These are phyloP conservation scores for Papilio glaucus DNA, from an alignment of 1,140 invertebrate species.

Conservation along the genomic window DNA sequence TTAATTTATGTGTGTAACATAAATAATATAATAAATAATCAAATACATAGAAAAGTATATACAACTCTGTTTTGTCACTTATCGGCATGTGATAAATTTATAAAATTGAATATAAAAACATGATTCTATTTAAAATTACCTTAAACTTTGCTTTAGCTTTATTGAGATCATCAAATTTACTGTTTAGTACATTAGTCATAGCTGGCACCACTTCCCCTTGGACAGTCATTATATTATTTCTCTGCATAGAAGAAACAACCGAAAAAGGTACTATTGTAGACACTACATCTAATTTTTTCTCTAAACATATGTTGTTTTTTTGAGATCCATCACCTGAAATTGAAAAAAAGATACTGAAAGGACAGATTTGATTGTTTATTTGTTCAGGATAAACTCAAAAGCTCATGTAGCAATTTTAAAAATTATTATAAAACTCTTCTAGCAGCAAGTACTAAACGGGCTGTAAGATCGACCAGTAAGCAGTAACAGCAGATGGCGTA, in stretches of 20 bases:
- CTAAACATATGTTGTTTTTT: constrained; percentile 41
- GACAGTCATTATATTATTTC: constrained; percentile 36
- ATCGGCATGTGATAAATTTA: not conserved
- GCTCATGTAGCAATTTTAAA: too few species aligned
- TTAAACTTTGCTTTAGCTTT: constrained; percentile 57
- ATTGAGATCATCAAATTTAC: constrained; percentile 48
- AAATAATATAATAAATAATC: not conserved
- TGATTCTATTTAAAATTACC: constrained; percentile 43
- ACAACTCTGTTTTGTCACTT: too few species aligned
- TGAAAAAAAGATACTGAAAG: too few species aligned
- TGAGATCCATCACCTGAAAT: constrained; percentile 51
- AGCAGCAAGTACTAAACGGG: too few species aligned
- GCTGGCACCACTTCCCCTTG: constrained; percentile 35
- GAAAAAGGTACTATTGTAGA: constrained; percentile 49
- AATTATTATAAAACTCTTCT: too few species aligned
- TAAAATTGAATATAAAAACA: not conserved
- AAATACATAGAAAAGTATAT: too few species aligned
- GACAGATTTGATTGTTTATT: too few species aligned
- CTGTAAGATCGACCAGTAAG: too few species aligned
- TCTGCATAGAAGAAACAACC: constrained; percentile 42
- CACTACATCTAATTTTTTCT: constrained; percentile 47
- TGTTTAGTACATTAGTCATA: constrained; percentile 42
- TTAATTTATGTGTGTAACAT: not conserved
- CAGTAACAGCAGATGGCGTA: too few species aligned
- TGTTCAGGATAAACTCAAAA: too few species aligned